Evolutionary conservation across 2,797 vertebrate genomes (phyloP), one percentile per base, ranked within the genome.

Genomic region (Lagocephalus sceleratus): DNA sequence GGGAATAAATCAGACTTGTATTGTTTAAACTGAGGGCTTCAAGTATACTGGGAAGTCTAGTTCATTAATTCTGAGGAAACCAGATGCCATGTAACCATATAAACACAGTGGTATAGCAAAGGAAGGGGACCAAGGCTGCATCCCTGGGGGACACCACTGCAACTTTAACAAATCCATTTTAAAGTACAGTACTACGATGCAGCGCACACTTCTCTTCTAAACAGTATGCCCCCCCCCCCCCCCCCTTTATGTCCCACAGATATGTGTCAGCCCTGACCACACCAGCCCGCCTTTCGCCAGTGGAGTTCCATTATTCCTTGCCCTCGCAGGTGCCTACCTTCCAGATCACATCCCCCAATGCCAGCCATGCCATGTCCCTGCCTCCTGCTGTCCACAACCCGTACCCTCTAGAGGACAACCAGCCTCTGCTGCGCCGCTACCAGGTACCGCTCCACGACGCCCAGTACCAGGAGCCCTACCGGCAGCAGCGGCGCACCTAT

Each of bases 201-300:
- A 29, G 26, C 9, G 3, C 26, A 29, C 26, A 3, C 2, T 59
- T 45, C 47, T 65, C 17, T 43, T 29, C 51, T 54, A 60, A 67
- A 61, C 57, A 47, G 7, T 65, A 43, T 51, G n/a, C 55, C 53
- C 41, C 42, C 38, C 25, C 20, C 73, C 38, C 42, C 1, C 67
- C 4, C 16, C 17, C 11, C 40, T 19, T 14, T 35, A 23, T 48
- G 70, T 56, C 44, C 66, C 72, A 5, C 89, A 98, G 96, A 88
- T 98, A 98, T 1, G 95, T 98, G 88, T 98, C 96, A 1, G 96
- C 96, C 47, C 88, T 98, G 89, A 98, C 96, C 70, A 98, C 96
- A 54, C 96, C 96, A 73, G 94, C 95, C 49, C 95, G 91, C 78
- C 94, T 98, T 75, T 98, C 96, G 0, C 96, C 96, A 0, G 94